Evolutionary conservation across 1,140 invertebrate species (phyloP).

Genomic region (Ectropis grisescens): DNA sequence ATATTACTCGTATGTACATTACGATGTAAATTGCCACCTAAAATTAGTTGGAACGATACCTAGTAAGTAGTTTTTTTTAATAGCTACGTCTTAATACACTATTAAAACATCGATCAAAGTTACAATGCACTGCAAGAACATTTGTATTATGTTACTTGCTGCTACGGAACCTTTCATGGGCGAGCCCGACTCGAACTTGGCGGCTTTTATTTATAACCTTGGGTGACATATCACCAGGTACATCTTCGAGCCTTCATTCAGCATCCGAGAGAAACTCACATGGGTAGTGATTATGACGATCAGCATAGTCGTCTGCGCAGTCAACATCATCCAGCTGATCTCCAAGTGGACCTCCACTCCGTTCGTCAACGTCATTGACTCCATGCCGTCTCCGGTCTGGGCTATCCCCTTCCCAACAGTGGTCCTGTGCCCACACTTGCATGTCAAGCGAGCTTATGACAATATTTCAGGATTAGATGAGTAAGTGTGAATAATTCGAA

Average conservation of each 20-base stretch:
- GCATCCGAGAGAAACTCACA: slow-evolving; percentile 33
- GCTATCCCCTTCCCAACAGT: slow-evolving; percentile 62
- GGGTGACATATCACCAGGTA: too few relatives aligned
- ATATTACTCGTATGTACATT: too few relatives aligned
- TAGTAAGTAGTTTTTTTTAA: too few relatives aligned
- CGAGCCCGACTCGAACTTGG: too few relatives aligned
- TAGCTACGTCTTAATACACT: too few relatives aligned
- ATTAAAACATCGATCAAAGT: too few relatives aligned
- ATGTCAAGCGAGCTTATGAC: slow-evolving; percentile 39
- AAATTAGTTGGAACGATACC: too few relatives aligned
- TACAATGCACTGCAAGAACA: too few relatives aligned
- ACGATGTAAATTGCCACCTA: too few relatives aligned
- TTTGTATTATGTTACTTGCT: too few relatives aligned
- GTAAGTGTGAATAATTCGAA: slow-evolving; percentile 26
- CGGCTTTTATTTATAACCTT: too few relatives aligned
- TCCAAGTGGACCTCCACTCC: slow-evolving; percentile 48
- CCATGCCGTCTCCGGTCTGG: slow-evolving; percentile 53
- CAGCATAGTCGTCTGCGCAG: slow-evolving; percentile 44
- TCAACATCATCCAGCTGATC: slow-evolving; percentile 45
- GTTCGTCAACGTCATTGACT: slow-evolving; percentile 59
- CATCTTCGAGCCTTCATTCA: slow-evolving; percentile 51
- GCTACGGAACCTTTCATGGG: too few relatives aligned
- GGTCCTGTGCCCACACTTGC: slow-evolving; percentile 53
- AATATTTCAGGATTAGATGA: slow-evolving; percentile 32
- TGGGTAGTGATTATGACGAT: slow-evolving; percentile 48